These are phyloP conservation scores for Polyploca ridens DNA, from an alignment of 2,888 invertebrate genomes.

Conservation along the genomic window DNA sequence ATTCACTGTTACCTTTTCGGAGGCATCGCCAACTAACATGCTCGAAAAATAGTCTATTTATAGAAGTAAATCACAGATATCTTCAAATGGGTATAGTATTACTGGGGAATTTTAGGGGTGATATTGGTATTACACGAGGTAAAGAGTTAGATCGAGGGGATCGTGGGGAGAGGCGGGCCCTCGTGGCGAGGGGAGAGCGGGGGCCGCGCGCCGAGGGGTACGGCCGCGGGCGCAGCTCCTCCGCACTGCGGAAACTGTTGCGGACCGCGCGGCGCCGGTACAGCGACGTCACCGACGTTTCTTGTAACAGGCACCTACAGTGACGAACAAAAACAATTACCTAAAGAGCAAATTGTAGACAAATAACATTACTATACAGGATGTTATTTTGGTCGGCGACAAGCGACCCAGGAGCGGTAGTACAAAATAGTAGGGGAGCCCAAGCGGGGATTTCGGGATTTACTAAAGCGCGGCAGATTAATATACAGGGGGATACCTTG, in stretches of 20 bases:
- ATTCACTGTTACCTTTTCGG: too few relatives aligned
- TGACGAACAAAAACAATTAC: background rate
- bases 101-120: slow-evolving; percentile 63
- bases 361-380: too few relatives aligned
- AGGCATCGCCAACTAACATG: too few relatives aligned
- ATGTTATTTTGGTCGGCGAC: too few relatives aligned
- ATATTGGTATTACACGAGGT: slow-evolving; percentile 52
- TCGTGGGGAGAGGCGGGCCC: background rate
- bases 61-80: slow-evolving; percentile 1
- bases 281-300: slow-evolving; percentile 63
- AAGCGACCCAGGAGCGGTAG: too few relatives aligned
- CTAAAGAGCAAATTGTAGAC: too few relatives aligned
- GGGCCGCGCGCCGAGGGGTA: slow-evolving; percentile 34
- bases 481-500: too few relatives aligned
- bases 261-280: slow-evolving; percentile 65
- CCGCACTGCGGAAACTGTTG: slow-evolving; percentile 35
- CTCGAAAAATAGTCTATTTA: slow-evolving; percentile 7
- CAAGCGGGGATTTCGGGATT: too few relatives aligned
- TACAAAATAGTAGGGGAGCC: too few relatives aligned
- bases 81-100: slow-evolving; percentile 31
- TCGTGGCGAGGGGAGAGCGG: background rate
- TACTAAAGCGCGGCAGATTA: too few relatives aligned
- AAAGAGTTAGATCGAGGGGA: slow-evolving; percentile 64
- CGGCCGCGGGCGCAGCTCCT: slow-evolving; percentile 15
- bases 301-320: slow-evolving; percentile 73